Evolutionary conservation across 2,113 vertebrate genomes (phyloP).

Genomic region (Epinephelus fuscoguttatus): DNA sequence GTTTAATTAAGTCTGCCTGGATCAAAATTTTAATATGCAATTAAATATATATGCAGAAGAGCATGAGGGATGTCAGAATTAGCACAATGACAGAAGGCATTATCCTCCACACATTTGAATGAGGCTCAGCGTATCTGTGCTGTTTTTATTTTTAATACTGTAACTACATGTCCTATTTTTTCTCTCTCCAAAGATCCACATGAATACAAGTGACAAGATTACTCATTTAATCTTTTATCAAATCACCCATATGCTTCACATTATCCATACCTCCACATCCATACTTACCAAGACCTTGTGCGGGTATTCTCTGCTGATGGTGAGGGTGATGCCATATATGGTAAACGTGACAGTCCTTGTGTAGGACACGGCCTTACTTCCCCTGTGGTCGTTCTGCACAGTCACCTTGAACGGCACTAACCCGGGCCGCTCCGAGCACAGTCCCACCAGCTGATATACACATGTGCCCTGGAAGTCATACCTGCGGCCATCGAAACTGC

Average conservation of each 20-base stretch:
- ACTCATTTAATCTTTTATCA: constrained; percentile 25
- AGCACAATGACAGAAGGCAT: constrained; percentile 60
- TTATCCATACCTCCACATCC: constrained; percentile 2
- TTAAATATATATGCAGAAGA: constrained; percentile 65
- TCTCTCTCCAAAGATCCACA: constrained; percentile 20
- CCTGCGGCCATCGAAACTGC: constrained; percentile 73
- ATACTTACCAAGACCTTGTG: constrained; percentile 71
- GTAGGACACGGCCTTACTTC: constrained; percentile 70
- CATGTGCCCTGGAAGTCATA: constrained; percentile 83
- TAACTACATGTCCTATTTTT: constrained; percentile 52
- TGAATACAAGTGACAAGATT: constrained; percentile 1
- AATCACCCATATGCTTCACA: constrained; percentile 5
- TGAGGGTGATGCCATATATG: constrained; percentile 67
- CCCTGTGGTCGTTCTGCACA: constrained; percentile 78
- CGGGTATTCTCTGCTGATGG: constrained; percentile 74
- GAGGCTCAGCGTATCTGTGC: constrained; percentile 42
- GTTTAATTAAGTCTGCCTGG: constrained; percentile 68
- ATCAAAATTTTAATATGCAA: constrained; percentile 72
- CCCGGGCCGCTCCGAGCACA: constrained; percentile 59
- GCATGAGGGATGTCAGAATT: constrained; percentile 59
- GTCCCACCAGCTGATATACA: constrained; percentile 75
- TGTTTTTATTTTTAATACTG: constrained; percentile 65
- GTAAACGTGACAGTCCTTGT: constrained; percentile 71
- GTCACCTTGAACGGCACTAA: constrained; percentile 77
- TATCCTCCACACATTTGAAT: constrained; percentile 49